These are phyloP conservation scores for Xylota segnis DNA, from an alignment of 2,888 invertebrate species.

Conservation along the genomic window DNA sequence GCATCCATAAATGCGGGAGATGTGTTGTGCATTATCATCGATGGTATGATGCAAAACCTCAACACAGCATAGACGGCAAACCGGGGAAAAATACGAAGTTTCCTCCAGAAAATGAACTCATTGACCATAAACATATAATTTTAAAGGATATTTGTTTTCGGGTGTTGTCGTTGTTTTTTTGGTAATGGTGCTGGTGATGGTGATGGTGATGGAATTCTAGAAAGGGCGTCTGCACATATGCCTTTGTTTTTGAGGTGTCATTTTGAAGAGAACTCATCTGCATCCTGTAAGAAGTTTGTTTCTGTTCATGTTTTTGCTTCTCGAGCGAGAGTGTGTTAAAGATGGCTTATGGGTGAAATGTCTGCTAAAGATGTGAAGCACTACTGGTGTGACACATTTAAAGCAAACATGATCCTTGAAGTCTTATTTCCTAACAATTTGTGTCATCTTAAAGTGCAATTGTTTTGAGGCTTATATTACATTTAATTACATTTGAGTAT, in stretches of 20 bases:
- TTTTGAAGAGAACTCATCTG: constrained; percentile 4
- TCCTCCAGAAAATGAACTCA: constrained; percentile 66
- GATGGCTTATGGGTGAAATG: neutral
- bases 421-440: neutral
- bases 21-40: constrained; percentile 35
- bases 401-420: neutral
- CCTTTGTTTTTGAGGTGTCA: constrained; percentile 27
- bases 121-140: constrained; percentile 72
- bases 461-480: too few relatives aligned
- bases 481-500: too few relatives aligned
- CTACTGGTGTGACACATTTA: neutral
- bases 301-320: neutral
- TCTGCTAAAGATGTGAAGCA: neutral
- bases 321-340: neutral
- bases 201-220: constrained; percentile 14
- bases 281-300: constrained; percentile 18
- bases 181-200: neutral
- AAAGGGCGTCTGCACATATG: constrained; percentile 10
- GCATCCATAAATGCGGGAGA: constrained; percentile 71
- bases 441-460: neutral
- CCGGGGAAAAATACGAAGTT: constrained; percentile 62
- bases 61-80: constrained; percentile 53
- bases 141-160: constrained; percentile 63
- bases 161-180: constrained; percentile 28
- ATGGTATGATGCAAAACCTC: constrained; percentile 67